Evolutionary conservation across 1,140 invertebrate genomes (phyloP), one percentile per base, ranked within the genome.

Genomic region (Drosophila ironensis): DNA sequence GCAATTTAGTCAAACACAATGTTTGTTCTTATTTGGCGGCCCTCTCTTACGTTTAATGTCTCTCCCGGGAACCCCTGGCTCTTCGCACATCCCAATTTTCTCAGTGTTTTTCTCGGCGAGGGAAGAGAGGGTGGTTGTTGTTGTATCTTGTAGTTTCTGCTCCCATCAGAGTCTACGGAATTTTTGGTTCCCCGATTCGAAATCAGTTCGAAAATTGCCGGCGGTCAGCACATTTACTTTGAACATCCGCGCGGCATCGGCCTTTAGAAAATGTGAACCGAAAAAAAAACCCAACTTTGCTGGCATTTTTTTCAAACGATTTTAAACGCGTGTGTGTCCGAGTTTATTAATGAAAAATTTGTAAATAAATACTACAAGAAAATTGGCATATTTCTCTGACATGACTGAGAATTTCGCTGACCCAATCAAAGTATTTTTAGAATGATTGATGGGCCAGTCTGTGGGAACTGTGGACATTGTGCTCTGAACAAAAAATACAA

Each of bases 161-260:
- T 44, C 42, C 30, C 66, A 48, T 22, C 30, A 56, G 24, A 24
- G 42, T 40, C 57, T 20, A 28, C 33, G 20, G 9, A 19, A 61
- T 16, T 44, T 69, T 20, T n/a, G 11, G 63, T 48, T 33, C 38
- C 33, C 59, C 52, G 48, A 20, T 70, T 70, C 44, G 66, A 70
- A 87, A 57, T 88, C 84, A 88, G 84, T 88, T 84, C 46, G 60
- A 78, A 87, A 87, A 66, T 87, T 82, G 72, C 84, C 72, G 73
- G 73, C 84, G 82, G 84, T 87, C 84, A 84, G 74, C 56, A 47
- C 82, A 48, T 37, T 48, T 66, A 69, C 67, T 72, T 50, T 44
- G 37, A 64, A 66, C 27, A 51, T 27, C 60, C 38, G 46, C 60
- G 46, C 11, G 30, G 30, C 6, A 12, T 6, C 11, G 7, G 30